Percentiles rank a stretch among this genome's conserved stretches.
These are phyloP conservation scores for Agrotis segetum DNA, from an alignment of 2,888 invertebrate species.

Conservation along the genomic window DNA sequence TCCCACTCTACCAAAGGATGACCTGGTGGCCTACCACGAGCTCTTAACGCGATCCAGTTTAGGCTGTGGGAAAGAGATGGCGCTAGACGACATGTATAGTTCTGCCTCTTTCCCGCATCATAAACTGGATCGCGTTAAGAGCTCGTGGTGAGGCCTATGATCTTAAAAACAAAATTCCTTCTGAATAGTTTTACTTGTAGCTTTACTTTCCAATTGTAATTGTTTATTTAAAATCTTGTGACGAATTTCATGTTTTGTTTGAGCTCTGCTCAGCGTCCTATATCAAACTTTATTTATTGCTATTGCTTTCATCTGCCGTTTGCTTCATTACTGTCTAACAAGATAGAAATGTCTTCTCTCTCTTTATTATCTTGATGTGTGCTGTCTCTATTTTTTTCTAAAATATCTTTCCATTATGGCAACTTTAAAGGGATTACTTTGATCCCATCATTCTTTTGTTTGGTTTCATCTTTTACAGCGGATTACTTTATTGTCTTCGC, in stretches of 20 bases:
- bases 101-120: too few species aligned
- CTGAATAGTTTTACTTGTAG: neutral
- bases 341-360: neutral
- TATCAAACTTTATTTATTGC: neutral
- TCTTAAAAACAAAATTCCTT: neutral
- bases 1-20: too few species aligned
- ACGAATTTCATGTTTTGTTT: neutral
- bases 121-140: too few species aligned
- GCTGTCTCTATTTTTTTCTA: conserved; percentile 4
- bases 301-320: neutral
- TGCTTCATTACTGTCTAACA: neutral
- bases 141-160: too few species aligned
- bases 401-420: neutral
- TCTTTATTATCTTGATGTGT: neutral
- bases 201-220: neutral
- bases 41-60: too few species aligned
- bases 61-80: too few species aligned
- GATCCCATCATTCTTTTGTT: conserved; percentile 33
- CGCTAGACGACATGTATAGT: too few species aligned
- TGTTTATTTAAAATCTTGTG: neutral
- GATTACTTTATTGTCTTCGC: conserved; percentile 21
- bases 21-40: too few species aligned
- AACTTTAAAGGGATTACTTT: conserved; percentile 22
- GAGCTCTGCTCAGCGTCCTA: neutral
- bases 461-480: conserved; percentile 25